A percentile compares a stretch with the other conserved stretches of the same genome.
phyloP scores from a whole-genome alignment of 2,113 vertebrate species.

The Fukomys damarensis region DNA sequence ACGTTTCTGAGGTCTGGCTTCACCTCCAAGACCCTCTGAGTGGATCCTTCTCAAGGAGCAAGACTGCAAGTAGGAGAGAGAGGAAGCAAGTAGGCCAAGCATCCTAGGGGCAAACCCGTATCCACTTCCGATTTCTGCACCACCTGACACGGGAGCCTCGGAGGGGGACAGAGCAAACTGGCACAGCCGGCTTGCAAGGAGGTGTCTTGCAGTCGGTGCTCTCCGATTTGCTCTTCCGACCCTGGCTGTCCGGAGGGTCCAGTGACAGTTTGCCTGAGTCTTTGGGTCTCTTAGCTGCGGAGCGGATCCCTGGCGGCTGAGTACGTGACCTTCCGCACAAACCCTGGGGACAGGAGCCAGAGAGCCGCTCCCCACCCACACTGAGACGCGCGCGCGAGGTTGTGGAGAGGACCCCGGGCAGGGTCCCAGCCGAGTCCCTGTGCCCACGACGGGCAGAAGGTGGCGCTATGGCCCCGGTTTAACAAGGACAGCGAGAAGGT shows the following conservation, averaged over 20 bases:
- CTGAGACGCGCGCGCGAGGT: no score
- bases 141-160: rapidly evolving
- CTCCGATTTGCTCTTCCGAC: not conserved
- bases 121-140: no score
- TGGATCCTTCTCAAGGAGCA: not conserved
- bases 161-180: not conserved
- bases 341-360: not conserved
- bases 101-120: rapidly evolving
- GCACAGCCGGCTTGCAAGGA: not conserved
- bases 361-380: not conserved
- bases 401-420: not conserved
- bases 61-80: not conserved
- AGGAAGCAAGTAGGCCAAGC: rapidly evolving
- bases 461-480: conserved; percentile 82
- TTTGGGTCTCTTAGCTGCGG: not conserved
- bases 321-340: conserved; percentile 5
- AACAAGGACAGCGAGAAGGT: conserved; percentile 68
- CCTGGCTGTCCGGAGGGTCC: not conserved
- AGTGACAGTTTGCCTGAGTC: not conserved
- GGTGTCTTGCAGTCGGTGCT: not conserved
- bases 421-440: not conserved
- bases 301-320: not conserved
- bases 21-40: not conserved
- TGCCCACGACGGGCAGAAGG: conserved; percentile 78
- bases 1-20: not conserved